phyloP scores from a whole-genome alignment of 2,113 vertebrate species.

The Spilogale gracilis region DNA sequence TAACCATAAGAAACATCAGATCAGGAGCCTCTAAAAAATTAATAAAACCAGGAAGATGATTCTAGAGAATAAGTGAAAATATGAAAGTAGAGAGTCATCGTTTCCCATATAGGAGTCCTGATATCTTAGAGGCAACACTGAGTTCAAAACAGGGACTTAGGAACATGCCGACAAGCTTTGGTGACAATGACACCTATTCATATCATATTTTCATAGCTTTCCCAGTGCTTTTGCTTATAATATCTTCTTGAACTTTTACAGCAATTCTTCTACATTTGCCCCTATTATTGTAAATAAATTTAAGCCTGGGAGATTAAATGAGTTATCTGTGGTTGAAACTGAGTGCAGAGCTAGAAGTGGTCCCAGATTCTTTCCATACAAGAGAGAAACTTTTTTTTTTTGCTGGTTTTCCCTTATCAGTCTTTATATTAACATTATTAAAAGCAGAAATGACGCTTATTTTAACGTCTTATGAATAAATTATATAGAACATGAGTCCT shows the following conservation, averaged over 20 bases:
- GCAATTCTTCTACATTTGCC: neutral
- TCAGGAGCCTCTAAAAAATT: neutral
- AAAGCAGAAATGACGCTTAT: neutral
- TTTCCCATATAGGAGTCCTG: neutral
- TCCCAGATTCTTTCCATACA: neutral
- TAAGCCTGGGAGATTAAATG: neutral
- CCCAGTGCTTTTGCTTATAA: neutral
- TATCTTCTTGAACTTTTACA: neutral
- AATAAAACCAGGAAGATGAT: neutral
- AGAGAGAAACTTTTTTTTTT: neutral
- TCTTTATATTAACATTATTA: neutral
- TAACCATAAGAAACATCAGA: neutral
- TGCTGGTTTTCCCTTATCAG: neutral
- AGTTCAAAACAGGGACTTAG: neutral
- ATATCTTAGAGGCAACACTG: neutral
- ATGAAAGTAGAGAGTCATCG: neutral
- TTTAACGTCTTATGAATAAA: neutral
- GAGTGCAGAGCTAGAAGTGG: neutral
- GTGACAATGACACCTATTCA: neutral
- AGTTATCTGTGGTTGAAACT: neutral
- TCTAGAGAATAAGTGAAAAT: neutral
- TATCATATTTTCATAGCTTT: neutral
- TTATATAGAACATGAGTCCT: neutral
- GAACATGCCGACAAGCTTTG: neutral
- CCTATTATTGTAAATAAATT: neutral